Evolutionary conservation across 2,797 vertebrate genomes (phyloP).

Genomic region (Molossus molossus): DNA sequence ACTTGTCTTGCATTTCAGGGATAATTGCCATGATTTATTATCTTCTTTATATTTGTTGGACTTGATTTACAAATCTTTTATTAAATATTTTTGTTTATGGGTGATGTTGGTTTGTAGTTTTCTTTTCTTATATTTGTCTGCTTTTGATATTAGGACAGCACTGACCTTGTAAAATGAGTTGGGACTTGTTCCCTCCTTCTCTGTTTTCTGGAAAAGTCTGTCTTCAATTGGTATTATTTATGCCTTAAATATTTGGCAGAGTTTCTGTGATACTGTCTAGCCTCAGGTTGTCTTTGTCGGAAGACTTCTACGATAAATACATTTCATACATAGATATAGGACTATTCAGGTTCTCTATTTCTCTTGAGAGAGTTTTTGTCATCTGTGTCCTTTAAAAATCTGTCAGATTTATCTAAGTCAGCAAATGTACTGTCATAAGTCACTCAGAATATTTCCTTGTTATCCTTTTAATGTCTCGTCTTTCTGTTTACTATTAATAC

Average conservation of each 20-base stretch:
- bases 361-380: not conserved
- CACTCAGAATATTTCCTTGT: not conserved
- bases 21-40: not conserved
- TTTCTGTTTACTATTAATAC: not conserved
- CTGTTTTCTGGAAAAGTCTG: not conserved
- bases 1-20: not conserved
- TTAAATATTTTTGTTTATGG: slow-evolving; percentile 15
- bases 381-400: not conserved
- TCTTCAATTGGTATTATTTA: not conserved
- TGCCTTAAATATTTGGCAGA: not conserved
- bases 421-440: not conserved
- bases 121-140: not conserved
- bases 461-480: not conserved
- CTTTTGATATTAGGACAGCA: not conserved
- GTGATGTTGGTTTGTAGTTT: not conserved
- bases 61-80: not conserved
- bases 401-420: not conserved
- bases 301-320: not conserved
- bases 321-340: not conserved
- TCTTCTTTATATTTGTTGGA: not conserved
- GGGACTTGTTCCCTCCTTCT: not conserved
- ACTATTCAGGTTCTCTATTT: not conserved
- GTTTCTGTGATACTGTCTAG: not conserved
- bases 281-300: not conserved
- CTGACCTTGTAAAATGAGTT: not conserved